phyloP scores from a whole-genome alignment of 2,888 invertebrate species.

The Drosophila bunnanda region DNA sequence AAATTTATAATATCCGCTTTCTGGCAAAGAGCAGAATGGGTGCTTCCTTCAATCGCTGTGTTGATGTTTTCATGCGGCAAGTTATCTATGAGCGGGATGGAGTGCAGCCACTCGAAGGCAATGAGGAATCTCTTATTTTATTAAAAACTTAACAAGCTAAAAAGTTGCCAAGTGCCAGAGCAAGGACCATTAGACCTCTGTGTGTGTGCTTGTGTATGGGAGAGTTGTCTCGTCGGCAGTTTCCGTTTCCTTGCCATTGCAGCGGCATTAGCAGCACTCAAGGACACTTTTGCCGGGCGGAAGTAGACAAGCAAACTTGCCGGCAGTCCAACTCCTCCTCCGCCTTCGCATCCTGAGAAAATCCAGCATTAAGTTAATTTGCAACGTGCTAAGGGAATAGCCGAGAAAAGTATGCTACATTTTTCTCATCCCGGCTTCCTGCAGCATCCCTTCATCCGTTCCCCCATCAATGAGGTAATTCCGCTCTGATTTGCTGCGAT shows the following conservation, averaged over 20 bases:
- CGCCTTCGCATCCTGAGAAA: slow-evolving; percentile 20
- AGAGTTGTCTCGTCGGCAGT: slow-evolving; percentile 70
- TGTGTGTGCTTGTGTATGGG: slow-evolving; percentile 41
- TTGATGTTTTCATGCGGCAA: slow-evolving; percentile 73
- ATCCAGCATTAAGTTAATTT: slow-evolving; percentile 75
- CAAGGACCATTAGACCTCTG: slow-evolving; percentile 67
- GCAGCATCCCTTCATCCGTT: slow-evolving; percentile 1
- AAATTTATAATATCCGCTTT: slow-evolving; percentile 78
- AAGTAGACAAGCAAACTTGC: slow-evolving; percentile 72
- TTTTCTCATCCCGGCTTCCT: slow-evolving; percentile 6
- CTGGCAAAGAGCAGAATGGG: slow-evolving; percentile 1
- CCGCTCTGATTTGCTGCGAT: slow-evolving; percentile 69
- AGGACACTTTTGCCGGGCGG: slow-evolving; percentile 75
- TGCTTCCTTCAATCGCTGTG: slow-evolving; percentile 73
- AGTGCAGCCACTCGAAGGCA: slow-evolving; percentile 43
- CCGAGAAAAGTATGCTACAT: slow-evolving; percentile 38
- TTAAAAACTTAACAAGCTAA: slow-evolving; percentile 62
- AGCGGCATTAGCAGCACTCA: slow-evolving; percentile 76
- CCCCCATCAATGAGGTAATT: slow-evolving; percentile 69
- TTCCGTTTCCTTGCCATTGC: slow-evolving; percentile 64
- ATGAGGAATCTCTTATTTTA: slow-evolving; percentile 67
- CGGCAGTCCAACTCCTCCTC: slow-evolving; percentile 13
- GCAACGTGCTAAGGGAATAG: slow-evolving; percentile 64
- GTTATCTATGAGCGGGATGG: slow-evolving; percentile 59
- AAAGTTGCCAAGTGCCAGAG: slow-evolving; percentile 72